Evolutionary conservation across 2,113 vertebrate genomes (phyloP), one percentile per base, ranked within the genome.

Genomic region (Thomomys bottae): DNA sequence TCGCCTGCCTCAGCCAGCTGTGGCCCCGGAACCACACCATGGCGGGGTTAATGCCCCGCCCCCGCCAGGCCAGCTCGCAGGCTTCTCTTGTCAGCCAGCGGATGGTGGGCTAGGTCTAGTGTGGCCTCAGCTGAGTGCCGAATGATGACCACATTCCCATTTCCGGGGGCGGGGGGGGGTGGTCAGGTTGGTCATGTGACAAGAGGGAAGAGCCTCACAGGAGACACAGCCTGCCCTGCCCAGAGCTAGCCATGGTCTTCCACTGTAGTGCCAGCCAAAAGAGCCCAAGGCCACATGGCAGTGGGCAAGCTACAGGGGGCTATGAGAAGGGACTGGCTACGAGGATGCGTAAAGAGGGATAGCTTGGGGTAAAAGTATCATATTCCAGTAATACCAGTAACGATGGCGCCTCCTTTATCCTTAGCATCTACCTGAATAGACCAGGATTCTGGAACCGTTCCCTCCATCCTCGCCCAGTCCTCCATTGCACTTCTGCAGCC

Each of bases 1-100:
- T 9, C 8, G 0, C 8, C 7, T 15, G 57, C 0, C 0, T 18
- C 7, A 8, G 38, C 8, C 0, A 0, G 1, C 6, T 2, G 0
- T n/a, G 4, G 10, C 59, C 8, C 2, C 12, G 1, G 12, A 0
- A 0, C 30, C 70, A 2, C 17, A 0, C 10, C 17, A 1, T 10
- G 2, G 8, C 0, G 20, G 30, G 28, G 21, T 18, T 23, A 61
- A 21, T 10, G 17, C 12, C 57, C 24, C 30, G 12, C 14, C 77
- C 28, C 12, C 0, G 7, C 24, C 34, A 14, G n/a, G 4, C 38
- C 20, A 2, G 23, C 49, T 26, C 67, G 0, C 1, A 0, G 8
- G 42, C 12, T 64, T 38, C 75, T 73, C 75, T 40, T n/a, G n/a
- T n/a, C n/a, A 12, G 42, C 40, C 89, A 78, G 76, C 40, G 26